Conservation (phyloP, 1,140 invertebrate genomes). For the Sycobia sp. region DNA sequence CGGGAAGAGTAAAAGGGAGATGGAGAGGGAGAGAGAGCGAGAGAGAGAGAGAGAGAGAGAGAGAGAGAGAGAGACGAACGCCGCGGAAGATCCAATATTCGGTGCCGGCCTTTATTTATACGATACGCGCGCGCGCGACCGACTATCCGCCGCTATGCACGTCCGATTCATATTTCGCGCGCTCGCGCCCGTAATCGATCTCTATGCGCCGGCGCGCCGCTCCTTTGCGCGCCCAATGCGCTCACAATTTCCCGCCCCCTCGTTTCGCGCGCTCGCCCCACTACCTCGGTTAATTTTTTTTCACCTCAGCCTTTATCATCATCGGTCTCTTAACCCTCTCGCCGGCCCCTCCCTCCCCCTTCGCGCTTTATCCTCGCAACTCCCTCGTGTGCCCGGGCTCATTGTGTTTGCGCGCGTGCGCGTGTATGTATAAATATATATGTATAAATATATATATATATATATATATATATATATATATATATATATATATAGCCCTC, state of each 20-base stretch:
- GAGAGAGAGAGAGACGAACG: no score
- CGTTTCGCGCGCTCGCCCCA: no score
- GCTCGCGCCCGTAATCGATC: constrained; percentile 29
- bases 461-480: no score
- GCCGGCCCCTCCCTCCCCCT: background rate
- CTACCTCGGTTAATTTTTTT: constrained; percentile 27
- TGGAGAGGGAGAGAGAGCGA: no score
- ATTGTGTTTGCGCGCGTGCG: no score
- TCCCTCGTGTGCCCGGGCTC: no score
- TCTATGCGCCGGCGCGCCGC: constrained; percentile 13
- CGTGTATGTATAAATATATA: no score
- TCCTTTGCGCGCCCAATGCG: constrained; percentile 22
- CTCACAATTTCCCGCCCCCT: no score
- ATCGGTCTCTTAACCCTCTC: constrained; percentile 12
- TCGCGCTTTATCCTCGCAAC: background rate
- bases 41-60: no score
- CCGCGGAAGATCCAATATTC: constrained; percentile 17
- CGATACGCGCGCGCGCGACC: constrained; percentile 2
- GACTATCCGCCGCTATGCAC: background rate
- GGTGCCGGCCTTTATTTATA: constrained; percentile 19
- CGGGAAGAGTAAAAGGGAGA: background rate
- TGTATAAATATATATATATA: no score
- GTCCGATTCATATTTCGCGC: constrained; percentile 24
- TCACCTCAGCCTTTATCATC: background rate
- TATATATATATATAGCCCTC: background rate